A percentile compares a stretch with the other conserved stretches of the same genome.
These are phyloP conservation scores for Callaeas wilsoni DNA, from an alignment of 2,113 vertebrate species.

Conservation along the genomic window DNA sequence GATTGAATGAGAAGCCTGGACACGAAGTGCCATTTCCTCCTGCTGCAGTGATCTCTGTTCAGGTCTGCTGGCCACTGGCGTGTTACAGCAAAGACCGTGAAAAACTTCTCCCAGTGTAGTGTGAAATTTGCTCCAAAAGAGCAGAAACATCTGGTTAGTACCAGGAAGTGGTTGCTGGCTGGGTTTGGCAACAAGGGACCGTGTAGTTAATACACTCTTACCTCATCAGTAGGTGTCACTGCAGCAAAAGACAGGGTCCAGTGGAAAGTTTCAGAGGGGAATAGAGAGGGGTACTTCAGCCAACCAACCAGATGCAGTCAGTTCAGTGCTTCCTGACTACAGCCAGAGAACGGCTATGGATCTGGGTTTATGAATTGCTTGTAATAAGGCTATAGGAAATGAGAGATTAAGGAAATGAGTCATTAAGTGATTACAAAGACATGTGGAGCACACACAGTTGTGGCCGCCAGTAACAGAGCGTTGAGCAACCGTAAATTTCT, in stretches of 20 bases:
- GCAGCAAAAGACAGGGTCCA: constrained; percentile 63
- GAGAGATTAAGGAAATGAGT: constrained; percentile 74
- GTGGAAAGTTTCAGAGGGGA: constrained; percentile 54
- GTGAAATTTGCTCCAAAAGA: constrained; percentile 57
- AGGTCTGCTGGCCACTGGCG: background rate
- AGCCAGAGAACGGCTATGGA: constrained; percentile 55
- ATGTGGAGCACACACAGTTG: constrained; percentile 68
- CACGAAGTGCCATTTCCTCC: background rate
- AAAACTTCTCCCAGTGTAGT: constrained; percentile 6
- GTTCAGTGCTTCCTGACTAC: constrained; percentile 57
- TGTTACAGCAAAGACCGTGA: background rate
- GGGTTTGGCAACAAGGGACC: constrained; percentile 40
- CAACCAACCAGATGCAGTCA: constrained; percentile 59
- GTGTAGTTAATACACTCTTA: constrained; percentile 49
- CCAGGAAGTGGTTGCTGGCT: constrained; percentile 67
- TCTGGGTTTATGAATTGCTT: constrained; percentile 66
- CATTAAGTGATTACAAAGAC: constrained; percentile 75
- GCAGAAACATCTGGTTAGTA: constrained; percentile 62
- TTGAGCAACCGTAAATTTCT: constrained; percentile 56
- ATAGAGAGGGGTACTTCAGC: constrained; percentile 15
- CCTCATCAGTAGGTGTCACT: constrained; percentile 72
- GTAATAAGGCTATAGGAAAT: constrained; percentile 71
- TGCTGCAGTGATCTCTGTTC: background rate
- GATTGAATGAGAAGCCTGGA: background rate
- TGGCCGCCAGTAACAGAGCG: constrained; percentile 49